Base-by-base conservation (phyloP, 2,888 invertebrate genomes). In the Leuctra nigra region DNA sequence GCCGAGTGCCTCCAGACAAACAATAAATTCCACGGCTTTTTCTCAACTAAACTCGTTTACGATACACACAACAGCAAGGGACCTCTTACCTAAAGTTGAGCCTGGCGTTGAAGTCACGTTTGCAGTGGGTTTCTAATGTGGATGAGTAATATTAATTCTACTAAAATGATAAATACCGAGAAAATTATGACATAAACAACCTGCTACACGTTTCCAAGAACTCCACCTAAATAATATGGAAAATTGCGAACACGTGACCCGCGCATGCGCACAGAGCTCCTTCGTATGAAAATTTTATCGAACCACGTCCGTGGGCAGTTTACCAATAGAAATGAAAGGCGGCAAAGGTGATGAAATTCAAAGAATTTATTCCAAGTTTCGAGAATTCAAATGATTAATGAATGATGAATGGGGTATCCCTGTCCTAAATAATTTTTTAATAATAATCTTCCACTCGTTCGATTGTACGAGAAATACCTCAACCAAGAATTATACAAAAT, bases 121-220 rank as follows among this genome's bases (percentile, higher is more conserved):
- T 25, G 55, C 53, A 48, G 53, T 23, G 60, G 55, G 48, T 58
- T 58, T 58, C 29, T 56, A 58, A 53, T 44, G 50, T 38, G 18
- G 41, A 44, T 60, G 60, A 60, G 56, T 58, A 60, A 60, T 56
- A 46, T 53, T 54, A 56, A 55, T 60, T 58, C 60, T 46, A 53
- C 58, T 54, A 53, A 60, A 33, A 55, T 41, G 54, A n/a, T 38
- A 54, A 54, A 35, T 60, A 58, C 58, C 33, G 11, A 24, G 60
- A 60, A 60, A 52, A 58, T 53, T 29, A 57, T 58, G 58, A 60
- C 48, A n/a, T n/a, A 60, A 58, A 58, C 54, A 57, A 58, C 56
- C 60, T 56, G 60, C 58, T 52, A 50, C 54, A 47, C 47, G 52
- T 54, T 60, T 60, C 60, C 56, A n/a, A 56, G 60, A 60, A 60